A percentile compares a stretch with the other conserved stretches of the same genome.
Conservation (phyloP, 2,797 vertebrate species). For the Rhinogobio ventralis region DNA sequence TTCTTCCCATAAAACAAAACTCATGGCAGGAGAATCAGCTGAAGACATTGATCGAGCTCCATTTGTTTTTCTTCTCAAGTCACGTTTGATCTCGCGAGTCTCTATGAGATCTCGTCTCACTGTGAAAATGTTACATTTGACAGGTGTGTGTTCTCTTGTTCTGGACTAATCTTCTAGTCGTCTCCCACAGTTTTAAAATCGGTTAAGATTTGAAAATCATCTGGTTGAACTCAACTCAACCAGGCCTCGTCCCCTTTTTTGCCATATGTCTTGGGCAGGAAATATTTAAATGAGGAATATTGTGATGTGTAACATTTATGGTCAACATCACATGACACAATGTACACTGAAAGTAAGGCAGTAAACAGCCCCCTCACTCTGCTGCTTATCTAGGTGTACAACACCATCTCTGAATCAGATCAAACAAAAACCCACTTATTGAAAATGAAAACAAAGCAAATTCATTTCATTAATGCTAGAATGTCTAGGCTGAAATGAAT, state of each 20-base stretch:
- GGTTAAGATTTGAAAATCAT: too few species aligned
- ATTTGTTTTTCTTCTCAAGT: too few species aligned
- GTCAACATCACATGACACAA: not conserved
- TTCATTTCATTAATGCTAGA: conserved; percentile 7
- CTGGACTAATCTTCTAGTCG: too few species aligned
- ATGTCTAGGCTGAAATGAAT: conserved; percentile 13
- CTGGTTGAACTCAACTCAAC: not conserved
- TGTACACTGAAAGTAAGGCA: not conserved
- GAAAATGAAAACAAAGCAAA: conserved; percentile 32
- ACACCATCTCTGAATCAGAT: not conserved
- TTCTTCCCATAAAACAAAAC: too few species aligned
- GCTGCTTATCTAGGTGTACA: not conserved
- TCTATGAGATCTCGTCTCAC: too few species aligned
- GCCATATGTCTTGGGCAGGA: not conserved
- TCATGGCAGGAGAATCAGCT: too few species aligned
- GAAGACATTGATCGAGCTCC: too few species aligned
- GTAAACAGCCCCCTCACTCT: not conserved
- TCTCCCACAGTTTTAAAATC: too few species aligned
- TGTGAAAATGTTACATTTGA: too few species aligned
- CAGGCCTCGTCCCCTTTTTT: not conserved
- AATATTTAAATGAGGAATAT: not conserved
- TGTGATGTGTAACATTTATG: not conserved
- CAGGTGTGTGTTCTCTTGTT: too few species aligned
- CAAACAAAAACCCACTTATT: conserved; percentile 12
- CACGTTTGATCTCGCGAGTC: too few species aligned